phyloP scores from a whole-genome alignment of 2,113 vertebrate genomes.

The Ailuropoda melanoleuca region DNA sequence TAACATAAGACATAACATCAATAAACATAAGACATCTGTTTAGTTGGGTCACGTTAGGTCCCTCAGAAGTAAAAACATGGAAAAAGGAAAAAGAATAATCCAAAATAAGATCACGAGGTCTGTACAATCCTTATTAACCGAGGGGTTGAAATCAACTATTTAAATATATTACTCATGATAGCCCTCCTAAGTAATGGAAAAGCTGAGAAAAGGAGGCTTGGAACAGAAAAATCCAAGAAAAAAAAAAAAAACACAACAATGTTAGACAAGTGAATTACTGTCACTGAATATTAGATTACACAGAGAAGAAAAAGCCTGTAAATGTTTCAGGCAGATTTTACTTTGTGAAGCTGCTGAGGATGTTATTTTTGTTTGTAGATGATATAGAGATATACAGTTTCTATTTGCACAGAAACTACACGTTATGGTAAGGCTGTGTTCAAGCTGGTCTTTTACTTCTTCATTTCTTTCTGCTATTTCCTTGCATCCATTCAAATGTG shows the following conservation, averaged over 20 bases:
- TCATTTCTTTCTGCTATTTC: not conserved
- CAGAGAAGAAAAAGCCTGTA: not conserved
- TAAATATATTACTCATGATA: not conserved
- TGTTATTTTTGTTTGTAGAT: not conserved
- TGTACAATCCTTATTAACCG: not conserved
- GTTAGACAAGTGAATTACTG: not conserved
- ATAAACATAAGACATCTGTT: not conserved
- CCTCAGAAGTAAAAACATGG: conserved; percentile 22
- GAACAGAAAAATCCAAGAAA: not conserved
- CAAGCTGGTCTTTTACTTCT: not conserved
- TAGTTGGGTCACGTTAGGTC: not conserved
- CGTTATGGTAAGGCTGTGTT: not conserved
- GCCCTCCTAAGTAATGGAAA: not conserved
- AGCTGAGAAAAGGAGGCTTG: not conserved
- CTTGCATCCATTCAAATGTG: not conserved
- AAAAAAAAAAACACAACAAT: not conserved
- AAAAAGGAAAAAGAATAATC: not conserved
- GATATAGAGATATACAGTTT: not conserved
- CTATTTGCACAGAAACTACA: not conserved
- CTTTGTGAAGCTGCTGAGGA: not conserved
- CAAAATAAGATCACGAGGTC: not conserved
- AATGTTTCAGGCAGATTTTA: not conserved
- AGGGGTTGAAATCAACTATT: not conserved
- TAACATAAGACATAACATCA: not conserved
- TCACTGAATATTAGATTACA: not conserved